phyloP scores from a whole-genome alignment of 2,797 vertebrate genomes.

The Morus bassanus region DNA sequence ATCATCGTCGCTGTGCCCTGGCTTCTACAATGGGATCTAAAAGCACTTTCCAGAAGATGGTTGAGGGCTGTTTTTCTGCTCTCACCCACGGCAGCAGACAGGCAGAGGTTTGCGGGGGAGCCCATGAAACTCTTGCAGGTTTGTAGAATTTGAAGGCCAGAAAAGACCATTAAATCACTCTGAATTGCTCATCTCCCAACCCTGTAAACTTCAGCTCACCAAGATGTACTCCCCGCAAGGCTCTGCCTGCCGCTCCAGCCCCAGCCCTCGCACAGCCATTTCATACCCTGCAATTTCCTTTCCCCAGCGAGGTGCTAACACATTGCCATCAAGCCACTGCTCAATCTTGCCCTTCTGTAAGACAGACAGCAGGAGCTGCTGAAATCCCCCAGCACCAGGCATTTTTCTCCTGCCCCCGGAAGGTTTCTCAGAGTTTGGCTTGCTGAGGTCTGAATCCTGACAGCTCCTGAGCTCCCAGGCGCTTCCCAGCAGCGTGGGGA shows the following conservation, averaged over 20 bases:
- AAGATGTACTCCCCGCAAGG: not conserved
- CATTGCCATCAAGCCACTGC: not conserved
- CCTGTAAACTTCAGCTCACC: not conserved
- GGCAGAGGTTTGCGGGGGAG: not conserved
- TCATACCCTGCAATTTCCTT: not conserved
- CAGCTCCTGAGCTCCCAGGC: not conserved
- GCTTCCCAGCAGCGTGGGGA: not conserved
- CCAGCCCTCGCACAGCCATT: not conserved
- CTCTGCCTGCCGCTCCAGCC: not conserved
- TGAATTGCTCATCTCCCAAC: not conserved
- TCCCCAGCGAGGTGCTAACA: not conserved
- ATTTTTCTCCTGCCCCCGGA: not conserved
- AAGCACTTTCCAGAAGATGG: constrained; percentile 36
- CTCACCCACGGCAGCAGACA: not conserved
- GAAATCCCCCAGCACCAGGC: not conserved
- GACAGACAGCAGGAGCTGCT: not conserved
- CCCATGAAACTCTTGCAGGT: not conserved
- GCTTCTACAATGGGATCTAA: constrained; percentile 10
- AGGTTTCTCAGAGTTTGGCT: not conserved
- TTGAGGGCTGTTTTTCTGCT: constrained; percentile 7
- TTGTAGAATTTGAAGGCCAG: not conserved
- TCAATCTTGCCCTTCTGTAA: not conserved
- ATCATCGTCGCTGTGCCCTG: not conserved
- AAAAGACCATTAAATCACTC: not conserved
- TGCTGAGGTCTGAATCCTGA: not conserved